Evolutionary conservation across 2,888 invertebrate species (phyloP).

Genomic region (Drosophila gaucha): DNA sequence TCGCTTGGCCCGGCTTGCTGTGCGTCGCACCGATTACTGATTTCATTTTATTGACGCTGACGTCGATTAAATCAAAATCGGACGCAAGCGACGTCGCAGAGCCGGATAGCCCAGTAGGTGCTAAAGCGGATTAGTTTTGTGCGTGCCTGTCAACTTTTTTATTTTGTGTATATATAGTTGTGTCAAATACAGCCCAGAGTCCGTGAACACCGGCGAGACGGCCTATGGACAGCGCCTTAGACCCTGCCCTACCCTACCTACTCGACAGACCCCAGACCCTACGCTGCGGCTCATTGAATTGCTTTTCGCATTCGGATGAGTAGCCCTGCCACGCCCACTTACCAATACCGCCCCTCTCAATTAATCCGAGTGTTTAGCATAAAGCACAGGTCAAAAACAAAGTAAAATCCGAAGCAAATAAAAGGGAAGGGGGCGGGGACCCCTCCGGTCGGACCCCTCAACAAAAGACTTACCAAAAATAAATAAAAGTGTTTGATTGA

Average conservation of each 20-base stretch:
- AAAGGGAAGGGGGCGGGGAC: background rate
- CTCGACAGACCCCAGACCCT: background rate
- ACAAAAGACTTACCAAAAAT: slow-evolving; percentile 42
- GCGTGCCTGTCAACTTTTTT: slow-evolving; percentile 75
- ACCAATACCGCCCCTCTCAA: slow-evolving; percentile 23
- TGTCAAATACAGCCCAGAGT: background rate
- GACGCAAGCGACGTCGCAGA: slow-evolving; percentile 28
- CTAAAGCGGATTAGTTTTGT: slow-evolving; percentile 78
- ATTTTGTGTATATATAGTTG: background rate
- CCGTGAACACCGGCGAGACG: no score
- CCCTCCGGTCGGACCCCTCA: background rate
- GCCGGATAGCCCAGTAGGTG: slow-evolving; percentile 61
- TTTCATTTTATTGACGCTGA: slow-evolving; percentile 58
- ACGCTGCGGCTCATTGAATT: slow-evolving; percentile 6
- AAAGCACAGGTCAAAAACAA: slow-evolving; percentile 12
- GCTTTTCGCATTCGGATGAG: slow-evolving; percentile 8
- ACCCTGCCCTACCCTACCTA: background rate
- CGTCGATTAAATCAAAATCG: slow-evolving; percentile 79
- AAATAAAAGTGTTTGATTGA: background rate
- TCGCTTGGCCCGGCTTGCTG: slow-evolving; percentile 32
- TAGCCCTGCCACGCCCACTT: slow-evolving; percentile 8
- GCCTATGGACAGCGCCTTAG: no score
- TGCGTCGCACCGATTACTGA: slow-evolving; percentile 63
- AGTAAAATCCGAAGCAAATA: slow-evolving; percentile 1
- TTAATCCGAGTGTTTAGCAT: slow-evolving; percentile 41